Percentiles rank a stretch among this genome's conserved stretches.
phyloP scores from a whole-genome alignment of 2,888 invertebrate species.

The Acrobasis consociella region DNA sequence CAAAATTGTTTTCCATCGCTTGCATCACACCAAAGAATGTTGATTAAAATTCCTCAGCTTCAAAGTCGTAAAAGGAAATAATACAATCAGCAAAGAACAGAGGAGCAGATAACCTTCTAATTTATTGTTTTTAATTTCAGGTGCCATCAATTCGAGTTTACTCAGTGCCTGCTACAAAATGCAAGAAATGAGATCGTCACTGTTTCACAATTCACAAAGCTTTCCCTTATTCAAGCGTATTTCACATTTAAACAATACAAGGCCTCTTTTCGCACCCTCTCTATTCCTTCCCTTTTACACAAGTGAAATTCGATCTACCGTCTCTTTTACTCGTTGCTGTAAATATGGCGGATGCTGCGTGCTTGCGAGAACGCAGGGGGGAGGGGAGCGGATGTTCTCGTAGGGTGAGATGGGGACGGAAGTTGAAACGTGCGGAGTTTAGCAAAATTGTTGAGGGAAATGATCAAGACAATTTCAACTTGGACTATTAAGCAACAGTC shows the following conservation, averaged over 20 bases:
- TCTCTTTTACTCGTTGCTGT: slow-evolving; percentile 38
- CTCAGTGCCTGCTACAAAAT: slow-evolving; percentile 5
- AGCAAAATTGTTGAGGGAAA: slow-evolving; percentile 50
- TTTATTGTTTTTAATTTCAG: slow-evolving; percentile 21
- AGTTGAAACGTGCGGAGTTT: slow-evolving; percentile 64
- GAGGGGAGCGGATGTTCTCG: slow-evolving; percentile 50
- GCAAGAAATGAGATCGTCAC: slow-evolving; percentile 4
- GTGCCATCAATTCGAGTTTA: slow-evolving; percentile 3
- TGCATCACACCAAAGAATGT: slow-evolving; percentile 1
- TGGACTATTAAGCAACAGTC: slow-evolving; percentile 16
- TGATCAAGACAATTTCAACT: slow-evolving; percentile 47
- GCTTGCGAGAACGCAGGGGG: slow-evolving; percentile 43
- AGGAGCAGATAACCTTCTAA: slow-evolving; percentile 3
- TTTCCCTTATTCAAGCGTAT: slow-evolving; percentile 56
- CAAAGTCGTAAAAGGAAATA: not conserved
- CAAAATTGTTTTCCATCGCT: not conserved
- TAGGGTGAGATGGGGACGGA: slow-evolving; percentile 60
- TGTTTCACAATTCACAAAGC: slow-evolving; percentile 30
- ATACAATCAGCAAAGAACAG: not conserved
- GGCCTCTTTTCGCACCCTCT: slow-evolving; percentile 57
- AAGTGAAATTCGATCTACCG: not conserved
- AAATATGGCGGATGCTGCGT: slow-evolving; percentile 76
- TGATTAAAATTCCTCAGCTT: slow-evolving; percentile 2
- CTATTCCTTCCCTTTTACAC: slow-evolving; percentile 26
- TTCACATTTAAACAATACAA: slow-evolving; percentile 58